Evolutionary conservation across 2,113 vertebrate species (phyloP), one percentile per base, ranked within the genome.

Genomic region (Colinus virginianus): DNA sequence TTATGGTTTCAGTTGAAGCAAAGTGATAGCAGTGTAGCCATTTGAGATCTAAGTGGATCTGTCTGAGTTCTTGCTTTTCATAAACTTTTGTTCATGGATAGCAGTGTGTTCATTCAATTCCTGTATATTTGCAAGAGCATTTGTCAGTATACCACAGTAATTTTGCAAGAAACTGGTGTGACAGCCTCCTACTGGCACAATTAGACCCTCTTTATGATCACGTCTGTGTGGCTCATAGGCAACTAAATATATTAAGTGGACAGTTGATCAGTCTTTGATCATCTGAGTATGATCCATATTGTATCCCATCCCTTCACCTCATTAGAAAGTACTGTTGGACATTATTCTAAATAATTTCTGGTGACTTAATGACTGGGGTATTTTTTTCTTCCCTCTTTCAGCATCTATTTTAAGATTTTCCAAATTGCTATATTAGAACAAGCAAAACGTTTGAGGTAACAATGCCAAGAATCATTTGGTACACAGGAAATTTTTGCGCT

Each of bases 71-170:
- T 67, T 93, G 11, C 40, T 88, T 89, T 88, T 58, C n/a, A 40
- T 76, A 34, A 90, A 76, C 51, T 3, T 26, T 69, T 93, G 28
- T 86, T 22, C 84, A 70, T 94, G 61, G 86, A 22, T 34, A 30
- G 70, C 42, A 38, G 77, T 70, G 38, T 87, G 74, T 69, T 94
- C 92, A 84, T 84, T 93, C 69, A 94, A 77, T 87, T 95, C 80
- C 58, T 30, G 30, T 26, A 61, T 88, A 77, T 71, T 90, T 79
- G 40, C 48, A 76, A 78, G 78, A 78, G 48, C 59, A 53, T 88
- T 90, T 88, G 55, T 90, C 91, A 86, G n/a, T 90, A 92, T 84
- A 90, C 17, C 78, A 64, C 34, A 68, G 20, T 83, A 78, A 68
- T 71, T 72, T 76, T 90, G n/a, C 17, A 64, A 55, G 38, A 86